Base-by-base conservation (phyloP, 2,888 invertebrate species). In the Drosophila robusta region DNA sequence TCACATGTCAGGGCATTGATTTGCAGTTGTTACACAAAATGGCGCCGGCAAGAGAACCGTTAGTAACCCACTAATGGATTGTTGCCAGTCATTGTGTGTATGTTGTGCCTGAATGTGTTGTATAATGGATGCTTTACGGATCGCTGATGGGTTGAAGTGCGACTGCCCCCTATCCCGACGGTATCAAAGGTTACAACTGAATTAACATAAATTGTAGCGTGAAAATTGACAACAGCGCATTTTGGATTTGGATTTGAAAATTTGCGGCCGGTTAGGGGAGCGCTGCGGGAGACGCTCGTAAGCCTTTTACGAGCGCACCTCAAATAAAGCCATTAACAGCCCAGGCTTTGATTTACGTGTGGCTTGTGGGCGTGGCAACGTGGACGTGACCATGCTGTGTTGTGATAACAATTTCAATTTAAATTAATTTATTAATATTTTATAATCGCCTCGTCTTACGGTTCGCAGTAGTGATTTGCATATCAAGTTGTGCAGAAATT, bases 21-120 rank as follows among this genome's bases (percentile, higher is more conserved):
- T 86, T 86, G 78, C 83, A 86, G 83, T 84, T 87, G 83, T 85
- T 85, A 85, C 83, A 79, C 88, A 82, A 83, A 87, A 83, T 87
- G 74, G 79, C 74, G 80, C 36, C 72, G 51, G 58, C 55, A 29
- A 52, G 62, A 67, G 77, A 56, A 62, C 76, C 75, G 81, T 78
- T 78, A 65, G 73, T 85, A 78, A 71, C 85, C 78, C 71, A 88
- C 80, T 83, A 88, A 88, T 86, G 80, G 75, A 74, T 81, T 81
- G 74, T 78, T 84, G 73, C 75, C 78, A 69, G 52, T 76, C 68
- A 68, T 51, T 57, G 16, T 47, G 41, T 38, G 5, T n/a, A 16
- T 36, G 16, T 57, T 62, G 18, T 39, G 39, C 36, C 7, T 38
- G 42, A 42, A 16, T 42, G 44, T 14, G 9, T 54, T 44, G 4